Evolutionary conservation across 2,113 vertebrate genomes (phyloP).

Genomic region (Nothocercus julius): DNA sequence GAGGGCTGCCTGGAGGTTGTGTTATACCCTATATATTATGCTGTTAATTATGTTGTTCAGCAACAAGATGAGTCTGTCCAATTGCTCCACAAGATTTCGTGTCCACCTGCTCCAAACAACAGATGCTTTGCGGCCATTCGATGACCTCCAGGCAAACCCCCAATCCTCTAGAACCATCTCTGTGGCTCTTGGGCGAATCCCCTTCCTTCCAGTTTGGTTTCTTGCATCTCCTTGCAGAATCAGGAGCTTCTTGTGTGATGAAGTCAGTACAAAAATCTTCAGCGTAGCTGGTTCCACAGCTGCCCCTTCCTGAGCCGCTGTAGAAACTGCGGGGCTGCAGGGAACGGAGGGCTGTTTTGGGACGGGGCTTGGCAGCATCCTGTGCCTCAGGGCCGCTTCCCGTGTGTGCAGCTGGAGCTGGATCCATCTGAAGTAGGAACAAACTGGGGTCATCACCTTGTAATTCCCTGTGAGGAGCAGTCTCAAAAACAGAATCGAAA

Average conservation of each 20-base stretch:
- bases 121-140: not conserved
- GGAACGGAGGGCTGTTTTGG: not conserved
- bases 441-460: not conserved
- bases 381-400: not conserved
- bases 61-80: not conserved
- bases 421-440: not conserved
- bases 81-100: not conserved
- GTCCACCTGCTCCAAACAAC: not conserved
- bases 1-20: conserved; percentile 21
- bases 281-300: not conserved
- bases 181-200: not conserved
- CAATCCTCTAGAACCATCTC: not conserved
- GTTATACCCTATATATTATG: not conserved
- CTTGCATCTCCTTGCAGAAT: not conserved
- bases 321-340: fast-evolving
- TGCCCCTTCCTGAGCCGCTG: fast-evolving
- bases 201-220: not conserved
- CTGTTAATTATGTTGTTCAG: not conserved
- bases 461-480: not conserved
- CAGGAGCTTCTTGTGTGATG: not conserved
- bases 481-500: not conserved
- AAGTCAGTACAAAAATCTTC: not conserved
- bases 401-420: not conserved
- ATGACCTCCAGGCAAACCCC: not conserved
- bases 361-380: not conserved